phyloP scores from a whole-genome alignment of 2,797 vertebrate species.

The Sarcophilus harrisii region DNA sequence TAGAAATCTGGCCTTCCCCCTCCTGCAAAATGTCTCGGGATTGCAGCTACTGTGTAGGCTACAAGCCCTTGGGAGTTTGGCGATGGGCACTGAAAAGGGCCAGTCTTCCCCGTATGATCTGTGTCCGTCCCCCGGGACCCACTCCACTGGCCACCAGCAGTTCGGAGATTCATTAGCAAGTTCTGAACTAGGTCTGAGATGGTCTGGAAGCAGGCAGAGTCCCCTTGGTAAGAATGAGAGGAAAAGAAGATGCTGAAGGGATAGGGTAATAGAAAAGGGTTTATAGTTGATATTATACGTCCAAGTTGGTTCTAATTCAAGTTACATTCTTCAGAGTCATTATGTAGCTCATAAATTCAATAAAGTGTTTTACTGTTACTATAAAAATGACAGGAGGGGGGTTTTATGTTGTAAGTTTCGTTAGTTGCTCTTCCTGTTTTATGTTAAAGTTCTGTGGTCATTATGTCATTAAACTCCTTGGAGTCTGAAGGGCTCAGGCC shows the following conservation, averaged over 20 bases:
- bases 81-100: slow-evolving; percentile 27
- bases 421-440: slow-evolving; percentile 88
- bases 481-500: slow-evolving; percentile 86
- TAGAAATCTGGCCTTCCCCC: slow-evolving; percentile 44
- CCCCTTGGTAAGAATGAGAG: slow-evolving; percentile 79
- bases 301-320: slow-evolving; percentile 97
- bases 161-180: slow-evolving; percentile 77
- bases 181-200: slow-evolving; percentile 70
- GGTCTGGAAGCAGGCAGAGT: slow-evolving; percentile 80
- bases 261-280: slow-evolving; percentile 87
- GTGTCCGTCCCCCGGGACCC: slow-evolving; percentile 23
- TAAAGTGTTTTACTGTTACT: slow-evolving; percentile 91
- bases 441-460: slow-evolving; percentile 86
- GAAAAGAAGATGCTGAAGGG: slow-evolving; percentile 82
- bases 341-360: slow-evolving; percentile 99
- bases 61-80: neutral
- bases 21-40: neutral
- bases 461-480: slow-evolving; percentile 89
- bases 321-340: slow-evolving; percentile 97
- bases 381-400: slow-evolving; percentile 92
- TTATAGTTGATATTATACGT: slow-evolving; percentile 96
- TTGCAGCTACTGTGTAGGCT: neutral
- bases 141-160: neutral
- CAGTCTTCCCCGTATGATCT: slow-evolving; percentile 25
- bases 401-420: slow-evolving; percentile 90